Base-by-base conservation (phyloP, 1,140 invertebrate genomes). In the Metopolophium dirhodum region DNA sequence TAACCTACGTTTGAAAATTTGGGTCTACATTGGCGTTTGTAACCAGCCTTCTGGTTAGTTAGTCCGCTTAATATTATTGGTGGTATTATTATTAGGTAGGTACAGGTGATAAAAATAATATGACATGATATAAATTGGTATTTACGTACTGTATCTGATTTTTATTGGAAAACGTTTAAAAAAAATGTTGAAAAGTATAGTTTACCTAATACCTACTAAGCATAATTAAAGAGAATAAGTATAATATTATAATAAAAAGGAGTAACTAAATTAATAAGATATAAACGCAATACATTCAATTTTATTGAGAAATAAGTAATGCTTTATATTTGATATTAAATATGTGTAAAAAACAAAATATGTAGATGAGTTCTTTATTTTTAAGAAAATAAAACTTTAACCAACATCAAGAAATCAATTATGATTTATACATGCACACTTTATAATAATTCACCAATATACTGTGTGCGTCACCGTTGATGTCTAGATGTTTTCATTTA, bases 401-500 rank as follows among this genome's bases (percentile, higher is more conserved):
- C 18, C 30, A 35, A 88, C 45, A 88, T 88, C 26, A 22, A 47
- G 7, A 88, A 88, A 88, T 49, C 30, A 49, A 88, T 88, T 88
- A 49, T 49, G 47, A 20, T 49, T 85, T 85, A 49, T 49, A 51
- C 20, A 49, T n/a, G n/a, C 1, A 51, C 30, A 85, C 7, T 88
- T n/a, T 89, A 37, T 37, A 54, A 89, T 89, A 54, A 89, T 54
- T 89, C 87, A 51, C 87, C 45, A 18, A 51, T 30, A 47, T 47
- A 89, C 35, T 26, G 35, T 23, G 41, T 57, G 11, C 23, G 35
- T 89, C 88, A 89, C 49, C 88, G 37, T 89, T 57, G 35, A 57
- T 89, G 51, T 89, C 88, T 89, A 89, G 51, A 89, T 89, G 51
- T 89, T 89, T 89, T 89, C 88, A n/a, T 89, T 57, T 49, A 82